phyloP scores from a whole-genome alignment of 1,140 invertebrate genomes.

The Drosophila watanabei region DNA sequence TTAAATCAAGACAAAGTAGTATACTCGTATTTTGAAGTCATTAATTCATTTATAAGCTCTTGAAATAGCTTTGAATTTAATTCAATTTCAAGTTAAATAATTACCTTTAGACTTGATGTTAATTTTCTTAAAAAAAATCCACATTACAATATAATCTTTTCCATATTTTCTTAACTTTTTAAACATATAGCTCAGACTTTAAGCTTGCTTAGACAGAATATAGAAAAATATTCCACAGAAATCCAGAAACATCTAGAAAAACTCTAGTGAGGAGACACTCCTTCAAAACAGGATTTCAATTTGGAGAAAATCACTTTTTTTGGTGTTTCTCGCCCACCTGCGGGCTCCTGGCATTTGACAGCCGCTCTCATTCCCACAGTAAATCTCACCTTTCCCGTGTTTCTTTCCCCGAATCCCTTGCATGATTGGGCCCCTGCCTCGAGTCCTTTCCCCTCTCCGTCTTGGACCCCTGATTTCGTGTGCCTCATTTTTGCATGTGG shows the following conservation, averaged over 20 bases:
- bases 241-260: neutral
- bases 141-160: neutral
- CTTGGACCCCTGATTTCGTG: slow-evolving; percentile 37
- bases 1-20: neutral
- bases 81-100: neutral
- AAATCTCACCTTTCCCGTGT: slow-evolving; percentile 13
- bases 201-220: too few relatives aligned
- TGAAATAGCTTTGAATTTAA: too few relatives aligned
- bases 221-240: neutral
- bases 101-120: neutral
- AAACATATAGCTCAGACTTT: neutral
- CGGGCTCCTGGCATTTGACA: slow-evolving; percentile 25
- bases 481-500: slow-evolving; percentile 46
- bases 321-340: slow-evolving; percentile 20
- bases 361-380: slow-evolving; percentile 36
- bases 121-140: neutral
- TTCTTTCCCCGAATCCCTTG: neutral
- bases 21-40: neutral
- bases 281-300: neutral
- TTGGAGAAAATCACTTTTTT: neutral
- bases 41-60: too few relatives aligned
- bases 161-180: neutral
- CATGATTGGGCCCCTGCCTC: slow-evolving; percentile 23
- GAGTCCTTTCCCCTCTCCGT: neutral
- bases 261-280: neutral